Evolutionary conservation across 2,888 invertebrate species (phyloP).

Genomic region (Hemaris fuciformis): DNA sequence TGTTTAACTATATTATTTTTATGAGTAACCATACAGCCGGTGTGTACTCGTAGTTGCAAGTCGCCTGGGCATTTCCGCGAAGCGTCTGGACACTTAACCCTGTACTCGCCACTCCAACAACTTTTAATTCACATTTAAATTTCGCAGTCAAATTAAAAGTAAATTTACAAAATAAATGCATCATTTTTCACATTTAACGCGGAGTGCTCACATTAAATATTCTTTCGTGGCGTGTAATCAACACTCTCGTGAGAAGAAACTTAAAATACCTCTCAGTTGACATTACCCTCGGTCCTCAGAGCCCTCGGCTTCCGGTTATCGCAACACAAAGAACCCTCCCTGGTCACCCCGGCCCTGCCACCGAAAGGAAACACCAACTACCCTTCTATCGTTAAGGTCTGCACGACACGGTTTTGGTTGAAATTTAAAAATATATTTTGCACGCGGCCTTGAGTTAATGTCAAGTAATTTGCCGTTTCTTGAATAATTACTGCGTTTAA

Average conservation of each 20-base stretch:
- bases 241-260: constrained; percentile 63
- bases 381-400: constrained; percentile 79
- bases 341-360: constrained; percentile 41
- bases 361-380: constrained; percentile 78
- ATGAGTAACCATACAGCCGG: not conserved
- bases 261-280: constrained; percentile 75
- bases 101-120: not conserved
- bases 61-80: not conserved
- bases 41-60: not conserved
- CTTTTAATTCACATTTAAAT: not conserved
- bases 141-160: not conserved
- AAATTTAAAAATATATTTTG: constrained; percentile 64
- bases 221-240: constrained; percentile 51
- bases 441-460: constrained; percentile 34
- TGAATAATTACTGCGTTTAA: not conserved
- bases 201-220: constrained; percentile 7
- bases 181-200: constrained; percentile 3
- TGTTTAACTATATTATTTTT: not conserved
- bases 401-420: constrained; percentile 49
- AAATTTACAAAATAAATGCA: not conserved
- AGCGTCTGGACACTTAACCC: not conserved
- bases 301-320: constrained; percentile 80
- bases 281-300: constrained; percentile 77
- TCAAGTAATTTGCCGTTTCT: not conserved
- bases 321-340: constrained; percentile 74